phyloP scores from a whole-genome alignment of 2,113 vertebrate genomes.

The Plestiodon gilberti region DNA sequence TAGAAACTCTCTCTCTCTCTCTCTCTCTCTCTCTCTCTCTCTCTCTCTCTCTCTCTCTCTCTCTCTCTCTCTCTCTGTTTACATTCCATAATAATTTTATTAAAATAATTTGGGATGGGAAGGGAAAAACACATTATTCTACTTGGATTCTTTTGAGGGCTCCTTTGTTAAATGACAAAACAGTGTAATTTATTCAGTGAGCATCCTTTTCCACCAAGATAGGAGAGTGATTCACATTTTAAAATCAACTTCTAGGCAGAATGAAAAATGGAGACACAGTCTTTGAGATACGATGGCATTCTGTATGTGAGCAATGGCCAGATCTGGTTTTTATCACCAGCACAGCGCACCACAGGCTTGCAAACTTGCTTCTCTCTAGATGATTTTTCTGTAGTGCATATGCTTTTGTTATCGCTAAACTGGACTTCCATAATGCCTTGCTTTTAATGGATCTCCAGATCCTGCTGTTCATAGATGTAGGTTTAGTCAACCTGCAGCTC shows the following conservation, averaged over 20 bases:
- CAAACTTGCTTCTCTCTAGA: constrained; percentile 49
- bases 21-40: too few relatives aligned
- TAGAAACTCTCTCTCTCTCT: background rate
- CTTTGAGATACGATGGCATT: constrained; percentile 54
- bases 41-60: too few relatives aligned
- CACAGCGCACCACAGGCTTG: constrained; percentile 17
- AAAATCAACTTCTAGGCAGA: constrained; percentile 56
- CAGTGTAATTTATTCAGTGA: constrained; percentile 37
- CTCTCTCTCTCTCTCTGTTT: too few relatives aligned
- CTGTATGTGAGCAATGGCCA: constrained; percentile 64
- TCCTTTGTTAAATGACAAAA: constrained; percentile 27
- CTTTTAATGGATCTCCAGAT: constrained; percentile 65
- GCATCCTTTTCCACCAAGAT: constrained; percentile 45
- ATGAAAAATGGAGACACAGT: constrained; percentile 50
- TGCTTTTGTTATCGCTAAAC: constrained; percentile 61
- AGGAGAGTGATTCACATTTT: constrained; percentile 50
- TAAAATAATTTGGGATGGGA: background rate
- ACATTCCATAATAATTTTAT: background rate
- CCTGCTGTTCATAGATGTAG: constrained; percentile 72
- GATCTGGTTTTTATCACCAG: constrained; percentile 43
- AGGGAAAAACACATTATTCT: background rate
- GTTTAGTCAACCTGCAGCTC: constrained; percentile 59
- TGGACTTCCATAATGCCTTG: constrained; percentile 58
- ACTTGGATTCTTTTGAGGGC: constrained; percentile 15
- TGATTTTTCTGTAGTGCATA: constrained; percentile 57